Evolutionary conservation across 2,888 invertebrate genomes (phyloP).

Genomic region (Pristionchus mayeri): DNA sequence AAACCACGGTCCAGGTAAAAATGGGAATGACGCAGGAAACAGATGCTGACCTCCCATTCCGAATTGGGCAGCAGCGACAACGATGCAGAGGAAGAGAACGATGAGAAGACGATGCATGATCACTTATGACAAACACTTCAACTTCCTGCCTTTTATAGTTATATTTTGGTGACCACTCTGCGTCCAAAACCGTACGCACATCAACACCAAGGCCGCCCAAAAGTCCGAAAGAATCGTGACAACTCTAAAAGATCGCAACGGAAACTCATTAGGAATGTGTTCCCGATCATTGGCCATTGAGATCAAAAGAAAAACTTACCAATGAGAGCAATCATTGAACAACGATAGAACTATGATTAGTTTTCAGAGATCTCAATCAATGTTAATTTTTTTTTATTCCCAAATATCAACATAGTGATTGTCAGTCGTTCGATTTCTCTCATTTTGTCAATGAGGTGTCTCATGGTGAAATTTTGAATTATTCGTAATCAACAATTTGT

Average conservation of each 20-base stretch:
- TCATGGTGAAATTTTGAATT: too few species aligned
- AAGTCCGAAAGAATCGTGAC: not conserved
- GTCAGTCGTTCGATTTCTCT: too few species aligned
- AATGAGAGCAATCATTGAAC: too few species aligned
- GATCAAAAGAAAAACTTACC: not conserved
- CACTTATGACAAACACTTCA: not conserved
- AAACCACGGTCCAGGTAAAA: too few species aligned
- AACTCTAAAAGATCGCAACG: not conserved
- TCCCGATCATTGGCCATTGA: slow-evolving; percentile 12
- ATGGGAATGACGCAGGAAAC: not conserved
- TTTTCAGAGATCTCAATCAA: too few species aligned
- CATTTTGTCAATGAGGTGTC: too few species aligned
- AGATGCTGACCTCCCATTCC: not conserved
- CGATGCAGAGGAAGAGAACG: slow-evolving; percentile 15
- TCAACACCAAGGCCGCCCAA: not conserved
- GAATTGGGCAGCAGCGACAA: not conserved
- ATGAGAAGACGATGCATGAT: not conserved
- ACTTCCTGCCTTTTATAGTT: not conserved
- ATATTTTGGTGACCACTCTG: too few species aligned
- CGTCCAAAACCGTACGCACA: not conserved
- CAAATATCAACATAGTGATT: too few species aligned
- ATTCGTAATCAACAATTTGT: too few species aligned
- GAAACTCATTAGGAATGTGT: not conserved
- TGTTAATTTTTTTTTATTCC: too few species aligned
- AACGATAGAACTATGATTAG: too few species aligned